These are phyloP conservation scores for Sitta carolinensis DNA, from an alignment of 2,797 vertebrate species.

Conservation along the genomic window DNA sequence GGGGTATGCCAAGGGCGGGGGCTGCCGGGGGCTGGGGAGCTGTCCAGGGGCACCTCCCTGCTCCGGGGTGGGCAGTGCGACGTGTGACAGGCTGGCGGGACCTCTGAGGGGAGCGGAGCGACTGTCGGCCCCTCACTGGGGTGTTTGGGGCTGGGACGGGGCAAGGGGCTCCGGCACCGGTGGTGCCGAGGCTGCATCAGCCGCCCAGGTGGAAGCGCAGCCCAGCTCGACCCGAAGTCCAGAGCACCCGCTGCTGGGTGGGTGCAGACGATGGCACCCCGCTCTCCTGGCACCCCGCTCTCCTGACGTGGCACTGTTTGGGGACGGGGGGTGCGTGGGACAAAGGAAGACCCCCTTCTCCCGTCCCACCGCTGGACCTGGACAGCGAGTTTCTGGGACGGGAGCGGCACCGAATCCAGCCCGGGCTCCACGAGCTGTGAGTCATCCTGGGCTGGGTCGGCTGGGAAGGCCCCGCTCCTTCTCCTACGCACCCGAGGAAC, in stretches of 20 bases:
- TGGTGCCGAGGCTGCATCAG: too few relatives aligned
- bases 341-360: not conserved
- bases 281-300: not conserved
- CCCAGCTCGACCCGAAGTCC: not conserved
- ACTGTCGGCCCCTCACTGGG: not conserved
- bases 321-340: fast-evolving
- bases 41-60: not conserved
- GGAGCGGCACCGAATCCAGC: not conserved
- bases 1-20: not conserved
- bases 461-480: not conserved
- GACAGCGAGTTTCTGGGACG: not conserved
- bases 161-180: not conserved
- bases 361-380: fast-evolving
- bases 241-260: not conserved
- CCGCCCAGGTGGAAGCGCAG: not conserved
- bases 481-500: not conserved
- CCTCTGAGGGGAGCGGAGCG: not conserved
- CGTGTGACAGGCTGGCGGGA: not conserved
- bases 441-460: not conserved
- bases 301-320: not conserved
- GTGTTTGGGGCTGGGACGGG: not conserved
- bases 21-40: not conserved
- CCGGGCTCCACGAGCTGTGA: not conserved
- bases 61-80: not conserved
- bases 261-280: not conserved